phyloP scores from a whole-genome alignment of 2,113 vertebrate genomes.

The Psittacula cyanocephala region DNA sequence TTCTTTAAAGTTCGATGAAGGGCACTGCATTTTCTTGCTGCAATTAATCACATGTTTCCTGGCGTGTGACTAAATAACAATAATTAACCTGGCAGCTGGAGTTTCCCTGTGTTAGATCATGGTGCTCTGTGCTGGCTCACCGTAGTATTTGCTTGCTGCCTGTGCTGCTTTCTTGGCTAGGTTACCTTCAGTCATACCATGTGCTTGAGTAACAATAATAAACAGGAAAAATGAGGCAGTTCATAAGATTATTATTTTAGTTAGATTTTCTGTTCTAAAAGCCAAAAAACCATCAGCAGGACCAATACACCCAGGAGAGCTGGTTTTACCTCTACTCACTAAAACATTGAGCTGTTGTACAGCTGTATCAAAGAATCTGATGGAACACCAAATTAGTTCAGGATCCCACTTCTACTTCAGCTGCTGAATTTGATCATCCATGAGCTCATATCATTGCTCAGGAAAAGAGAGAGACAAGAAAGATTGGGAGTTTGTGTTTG shows the following conservation, averaged over 20 bases:
- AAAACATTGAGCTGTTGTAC: neutral
- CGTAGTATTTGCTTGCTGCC: neutral
- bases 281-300: neutral
- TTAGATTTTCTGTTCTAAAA: conserved; percentile 42
- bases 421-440: neutral
- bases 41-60: conserved; percentile 17
- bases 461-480: neutral
- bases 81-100: neutral
- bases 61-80: neutral
- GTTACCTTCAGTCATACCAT: conserved; percentile 25
- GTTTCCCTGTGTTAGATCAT: neutral
- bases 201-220: conserved; percentile 46
- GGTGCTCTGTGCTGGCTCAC: neutral
- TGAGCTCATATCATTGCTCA: neutral
- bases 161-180: conserved; percentile 27
- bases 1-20: neutral
- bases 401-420: neutral
- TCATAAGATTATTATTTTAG: conserved; percentile 29
- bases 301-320: neutral
- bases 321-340: neutral
- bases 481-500: neutral
- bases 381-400: neutral
- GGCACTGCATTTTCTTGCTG: neutral
- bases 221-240: conserved; percentile 29
- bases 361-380: neutral